Percentiles rank a stretch among this genome's conserved stretches.
Conservation (phyloP, 2,113 vertebrate genomes). For the Bufo gargarizans region DNA sequence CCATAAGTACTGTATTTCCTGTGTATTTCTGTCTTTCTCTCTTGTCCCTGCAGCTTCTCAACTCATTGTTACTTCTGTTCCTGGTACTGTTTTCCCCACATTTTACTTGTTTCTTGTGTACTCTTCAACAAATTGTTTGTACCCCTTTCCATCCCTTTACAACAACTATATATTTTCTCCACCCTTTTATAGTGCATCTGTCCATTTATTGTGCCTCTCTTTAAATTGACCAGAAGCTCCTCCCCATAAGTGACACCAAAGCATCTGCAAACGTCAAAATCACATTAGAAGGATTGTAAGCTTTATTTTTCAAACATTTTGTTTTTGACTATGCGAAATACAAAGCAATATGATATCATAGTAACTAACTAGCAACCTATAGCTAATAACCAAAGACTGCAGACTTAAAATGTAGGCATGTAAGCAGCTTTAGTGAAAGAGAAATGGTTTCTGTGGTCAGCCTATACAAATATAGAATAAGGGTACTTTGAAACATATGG, state of each 20-base stretch:
- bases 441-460: no score
- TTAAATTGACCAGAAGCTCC: slow-evolving; percentile 4
- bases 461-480: no score
- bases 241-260: not conserved
- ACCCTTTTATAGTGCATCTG: not conserved
- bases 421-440: no score
- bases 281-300: not conserved
- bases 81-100: not conserved
- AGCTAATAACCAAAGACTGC: no score
- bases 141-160: not conserved
- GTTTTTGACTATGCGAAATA: no score
- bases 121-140: not conserved
- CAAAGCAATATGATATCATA: no score
- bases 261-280: not conserved
- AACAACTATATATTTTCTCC: not conserved
- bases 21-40: not conserved
- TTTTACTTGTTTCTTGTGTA: not conserved
- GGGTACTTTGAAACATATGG: no score
- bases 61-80: not conserved
- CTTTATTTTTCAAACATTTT: no score
- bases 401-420: no score
- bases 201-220: not conserved
- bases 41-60: not conserved
- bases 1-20: not conserved
- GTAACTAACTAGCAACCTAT: no score